Evolutionary conservation across 2,797 vertebrate genomes (phyloP), one percentile per base, ranked within the genome.

Genomic region (Hydrolagus colliei): DNA sequence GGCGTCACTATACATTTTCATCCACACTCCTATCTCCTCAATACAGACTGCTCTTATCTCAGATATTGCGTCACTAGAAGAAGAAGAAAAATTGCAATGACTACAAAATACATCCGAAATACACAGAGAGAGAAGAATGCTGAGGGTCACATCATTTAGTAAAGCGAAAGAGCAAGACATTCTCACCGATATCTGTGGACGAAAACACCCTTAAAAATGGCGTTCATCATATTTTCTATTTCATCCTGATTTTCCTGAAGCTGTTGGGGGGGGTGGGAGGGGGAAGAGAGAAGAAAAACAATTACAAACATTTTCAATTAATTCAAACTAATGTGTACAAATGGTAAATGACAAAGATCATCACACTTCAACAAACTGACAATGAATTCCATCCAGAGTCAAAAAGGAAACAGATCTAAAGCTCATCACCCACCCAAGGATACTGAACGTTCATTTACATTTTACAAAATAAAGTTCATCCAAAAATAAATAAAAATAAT

Each of bases 171-270:
- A 9, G 0, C 32, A 2, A 63, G 35, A 75, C 18, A 16, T 9
- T 6, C 95, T 89, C 95, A 98, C 98, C 98, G 94, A 90, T 99
- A 99, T 95, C 98, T 92, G 91, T 99, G 98, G 92, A 99, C 96
- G 92, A 99, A 99, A 88, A 99, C 97, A 89, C 98, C 98, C 94
- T 99, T 99, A 95, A 99, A 99, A 93, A 99, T 99, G 88, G 98
- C 98, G 91, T 99, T 99, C 98, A 99, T 99, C 98, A 99, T 99
- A 91, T 99, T 99, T 93, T 99, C 98, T 92, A 99, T 99, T 93
- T 99, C 98, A 89, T 99, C 98, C 91, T 99, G 98, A 93, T 99
- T 99, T 94, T 99, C 98, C 93, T 99, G 98, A 90, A 99, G 97
- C 98, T 99, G 92, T 89, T 94, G 95, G 80, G 86, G 84, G 35